Conservation (phyloP, 2,797 vertebrate species). For the Sphaeramia orbicularis region DNA sequence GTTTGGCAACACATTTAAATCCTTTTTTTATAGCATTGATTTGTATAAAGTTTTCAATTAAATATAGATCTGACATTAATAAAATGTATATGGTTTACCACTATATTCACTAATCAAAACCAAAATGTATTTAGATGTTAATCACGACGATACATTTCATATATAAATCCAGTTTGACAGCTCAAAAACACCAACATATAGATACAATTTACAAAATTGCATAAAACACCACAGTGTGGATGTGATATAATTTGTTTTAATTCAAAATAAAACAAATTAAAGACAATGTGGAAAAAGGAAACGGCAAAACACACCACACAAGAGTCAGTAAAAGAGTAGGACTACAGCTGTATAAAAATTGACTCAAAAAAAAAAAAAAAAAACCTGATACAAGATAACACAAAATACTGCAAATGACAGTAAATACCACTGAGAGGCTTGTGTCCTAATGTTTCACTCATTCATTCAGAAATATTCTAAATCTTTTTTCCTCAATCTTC, state of each 20-base stretch:
- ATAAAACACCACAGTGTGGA: constrained; percentile 30
- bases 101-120: neutral
- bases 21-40: no score
- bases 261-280: constrained; percentile 27
- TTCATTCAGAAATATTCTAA: constrained; percentile 30
- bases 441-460: constrained; percentile 30
- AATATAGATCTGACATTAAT: constrained; percentile 15
- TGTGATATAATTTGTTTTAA: constrained; percentile 45
- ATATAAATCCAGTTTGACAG: no score
- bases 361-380: constrained; percentile 26
- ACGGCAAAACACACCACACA: constrained; percentile 45
- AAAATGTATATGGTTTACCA: constrained; percentile 10
- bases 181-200: neutral
- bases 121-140: neutral
- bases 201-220: constrained; percentile 15
- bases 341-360: constrained; percentile 52
- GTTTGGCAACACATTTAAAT: no score
- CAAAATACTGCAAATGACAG: constrained; percentile 26
- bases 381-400: constrained; percentile 13
- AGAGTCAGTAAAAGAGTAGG: constrained; percentile 46
- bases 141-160: neutral
- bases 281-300: constrained; percentile 18
- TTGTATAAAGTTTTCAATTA: no score
- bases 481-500: constrained; percentile 22
- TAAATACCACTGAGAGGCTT: constrained; percentile 30